These are phyloP conservation scores for Pseudochirops cupreus DNA, from an alignment of 2,797 vertebrate species.

Conservation along the genomic window DNA sequence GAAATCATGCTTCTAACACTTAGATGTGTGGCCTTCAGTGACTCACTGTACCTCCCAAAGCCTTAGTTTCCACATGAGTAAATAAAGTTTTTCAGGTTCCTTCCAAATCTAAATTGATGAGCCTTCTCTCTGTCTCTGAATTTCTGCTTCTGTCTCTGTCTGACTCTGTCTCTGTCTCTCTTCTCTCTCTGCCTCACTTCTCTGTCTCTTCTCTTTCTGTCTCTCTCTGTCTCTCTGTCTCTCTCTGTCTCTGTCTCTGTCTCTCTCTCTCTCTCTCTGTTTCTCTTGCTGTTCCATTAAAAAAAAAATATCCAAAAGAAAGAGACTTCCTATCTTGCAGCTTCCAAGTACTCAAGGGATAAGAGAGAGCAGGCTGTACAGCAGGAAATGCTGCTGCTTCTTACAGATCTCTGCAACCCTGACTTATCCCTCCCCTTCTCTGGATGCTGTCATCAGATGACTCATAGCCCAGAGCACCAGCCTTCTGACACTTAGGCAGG, in stretches of 20 bases:
- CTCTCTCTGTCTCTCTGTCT: too few relatives aligned
- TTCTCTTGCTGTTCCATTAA: neutral
- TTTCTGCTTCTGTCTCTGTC: neutral
- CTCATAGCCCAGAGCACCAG: constrained; percentile 43
- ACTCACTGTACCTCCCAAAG: neutral
- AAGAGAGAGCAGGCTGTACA: neutral
- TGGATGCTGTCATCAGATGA: constrained; percentile 34
- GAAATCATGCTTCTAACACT: neutral
- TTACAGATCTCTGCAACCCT: constrained; percentile 20
- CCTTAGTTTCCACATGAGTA: neutral
- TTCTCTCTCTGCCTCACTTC: too few relatives aligned
- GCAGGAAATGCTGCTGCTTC: constrained; percentile 4
- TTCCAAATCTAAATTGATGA: neutral
- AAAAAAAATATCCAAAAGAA: neutral
- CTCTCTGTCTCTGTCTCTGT: neutral
- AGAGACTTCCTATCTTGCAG: neutral
- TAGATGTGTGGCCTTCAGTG: neutral
- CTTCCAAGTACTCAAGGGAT: neutral
- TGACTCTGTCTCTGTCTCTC: too few relatives aligned
- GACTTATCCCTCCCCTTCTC: neutral
- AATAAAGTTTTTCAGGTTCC: neutral
- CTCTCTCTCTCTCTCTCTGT: too few relatives aligned
- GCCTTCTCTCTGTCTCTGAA: neutral
- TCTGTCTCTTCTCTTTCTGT: too few relatives aligned
- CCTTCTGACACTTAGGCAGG: constrained; percentile 26